Conservation (phyloP, 2,888 invertebrate genomes). For the Melikaiella ostensackeni region DNA sequence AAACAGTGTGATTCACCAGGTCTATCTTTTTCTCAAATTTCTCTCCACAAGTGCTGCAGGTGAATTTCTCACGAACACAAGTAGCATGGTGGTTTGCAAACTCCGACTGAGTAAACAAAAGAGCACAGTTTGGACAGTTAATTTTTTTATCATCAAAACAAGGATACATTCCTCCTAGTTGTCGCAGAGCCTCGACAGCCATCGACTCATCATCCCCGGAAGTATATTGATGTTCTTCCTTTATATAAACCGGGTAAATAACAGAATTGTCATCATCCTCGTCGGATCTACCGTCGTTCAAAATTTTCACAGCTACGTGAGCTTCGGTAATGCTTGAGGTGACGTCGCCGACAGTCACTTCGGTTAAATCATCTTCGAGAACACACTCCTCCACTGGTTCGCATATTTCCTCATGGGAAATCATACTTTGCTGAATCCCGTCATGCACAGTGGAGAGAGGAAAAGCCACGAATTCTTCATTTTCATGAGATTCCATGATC, state of each 20-base stretch:
- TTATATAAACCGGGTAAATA: conserved; percentile 69
- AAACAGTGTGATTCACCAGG: conserved; percentile 77
- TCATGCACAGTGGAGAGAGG: conserved; percentile 66
- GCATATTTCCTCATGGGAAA: conserved; percentile 72
- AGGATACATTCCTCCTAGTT: conserved; percentile 76
- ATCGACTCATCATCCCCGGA: conserved; percentile 75
- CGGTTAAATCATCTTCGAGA: conserved; percentile 59
- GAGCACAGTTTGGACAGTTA: conserved; percentile 64
- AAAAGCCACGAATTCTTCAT: conserved; percentile 70
- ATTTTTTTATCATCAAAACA: conserved; percentile 71
- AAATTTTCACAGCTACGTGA: conserved; percentile 64
- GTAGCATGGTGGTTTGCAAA: conserved; percentile 65
- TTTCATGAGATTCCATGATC: conserved; percentile 69
- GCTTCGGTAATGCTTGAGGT: conserved; percentile 58
- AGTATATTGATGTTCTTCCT: conserved; percentile 70
- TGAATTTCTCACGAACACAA: conserved; percentile 64
- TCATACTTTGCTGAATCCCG: conserved; percentile 59
- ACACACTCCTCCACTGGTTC: conserved; percentile 67
- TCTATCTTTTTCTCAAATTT: conserved; percentile 77
- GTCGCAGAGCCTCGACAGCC: conserved; percentile 78
- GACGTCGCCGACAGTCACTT: conserved; percentile 56
- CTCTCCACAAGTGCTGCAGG: conserved; percentile 72
- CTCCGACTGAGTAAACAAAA: conserved; percentile 63
- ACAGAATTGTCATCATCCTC: conserved; percentile 63
- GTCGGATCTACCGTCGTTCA: conserved; percentile 64